Evolutionary conservation across 2,797 vertebrate genomes (phyloP), one percentile per base, ranked within the genome.

Genomic region (Xiphorhynchus erythropygius): DNA sequence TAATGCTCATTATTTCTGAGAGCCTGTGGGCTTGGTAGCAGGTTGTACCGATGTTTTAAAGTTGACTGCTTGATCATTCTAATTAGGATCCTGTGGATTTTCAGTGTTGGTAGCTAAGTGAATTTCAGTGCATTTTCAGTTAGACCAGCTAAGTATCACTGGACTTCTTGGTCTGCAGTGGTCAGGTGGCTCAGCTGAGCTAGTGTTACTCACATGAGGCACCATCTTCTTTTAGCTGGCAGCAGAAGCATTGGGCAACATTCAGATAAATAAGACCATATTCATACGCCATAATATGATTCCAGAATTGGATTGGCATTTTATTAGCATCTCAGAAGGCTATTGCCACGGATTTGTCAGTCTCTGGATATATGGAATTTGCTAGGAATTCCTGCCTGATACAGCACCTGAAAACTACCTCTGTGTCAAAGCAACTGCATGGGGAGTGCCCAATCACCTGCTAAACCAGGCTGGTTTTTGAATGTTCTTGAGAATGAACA

Each of bases 21-120:
- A 75, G 59, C 41, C 79, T 7, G 7, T 56, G 44, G 74, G 77
- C 68, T 94, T 9, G 3, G 44, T 7, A 81, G 74, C 77, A 90
- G 87, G 55, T 84, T 84, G 76, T 32, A 37, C 33, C 1, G 0
- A 39, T 65, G 59, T 90, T 93, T 79, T 84, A 50, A 87, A 67
- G 71, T 71, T 53, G 80, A 79, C 56, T 84, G 53, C 41, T 90
- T 90, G 70, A 84, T 89, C n/a, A 63, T 90, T 88, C 80, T 59
- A 69, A 91, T 74, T 93, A 71, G 69, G 63, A 89, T 62, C 56
- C 63, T 32, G 47, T 84, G 60, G 63, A 70, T 90, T 94, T 86
- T 91, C 77, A 50, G 49, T 41, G 53, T 65, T 68, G 62, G 37
- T 46, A 84, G 76, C 73, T 77, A 42, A 76, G 68, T n/a, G 74